These are phyloP conservation scores for Drosophila azteca DNA, from an alignment of 1,140 invertebrate species.

Conservation along the genomic window DNA sequence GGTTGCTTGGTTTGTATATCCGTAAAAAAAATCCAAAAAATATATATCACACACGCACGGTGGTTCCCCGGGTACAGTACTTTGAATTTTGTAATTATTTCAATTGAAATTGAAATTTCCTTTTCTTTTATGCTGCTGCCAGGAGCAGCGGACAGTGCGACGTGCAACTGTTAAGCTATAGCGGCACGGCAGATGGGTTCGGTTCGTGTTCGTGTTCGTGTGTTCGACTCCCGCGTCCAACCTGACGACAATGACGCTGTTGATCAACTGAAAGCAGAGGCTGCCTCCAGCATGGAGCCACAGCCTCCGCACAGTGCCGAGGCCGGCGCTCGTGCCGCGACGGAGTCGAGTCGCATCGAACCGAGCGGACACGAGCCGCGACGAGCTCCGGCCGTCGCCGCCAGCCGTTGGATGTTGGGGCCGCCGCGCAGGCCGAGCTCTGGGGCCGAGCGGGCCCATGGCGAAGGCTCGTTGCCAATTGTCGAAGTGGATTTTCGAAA, in stretches of 20 bases:
- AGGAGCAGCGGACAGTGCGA: no score
- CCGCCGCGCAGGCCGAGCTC: constrained; percentile 24
- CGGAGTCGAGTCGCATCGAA: constrained; percentile 3
- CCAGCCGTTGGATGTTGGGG: constrained; percentile 61
- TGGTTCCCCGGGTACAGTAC: no score
- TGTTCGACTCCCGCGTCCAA: constrained; percentile 35
- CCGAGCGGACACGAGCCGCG: background rate
- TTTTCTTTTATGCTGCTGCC: no score
- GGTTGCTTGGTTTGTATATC: no score
- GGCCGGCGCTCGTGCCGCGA: no score
- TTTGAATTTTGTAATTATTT: background rate
- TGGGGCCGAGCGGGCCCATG: constrained; percentile 17
- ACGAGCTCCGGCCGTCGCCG: constrained; percentile 23
- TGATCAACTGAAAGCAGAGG: constrained; percentile 70
- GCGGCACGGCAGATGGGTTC: constrained; percentile 6
- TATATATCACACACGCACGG: background rate
- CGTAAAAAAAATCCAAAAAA: constrained; percentile 32
- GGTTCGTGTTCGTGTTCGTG: background rate
- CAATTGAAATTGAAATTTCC: background rate
- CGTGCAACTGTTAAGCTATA: no score
- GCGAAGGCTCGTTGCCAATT: constrained; percentile 74
- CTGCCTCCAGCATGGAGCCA: constrained; percentile 4
- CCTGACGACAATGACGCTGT: constrained; percentile 65
- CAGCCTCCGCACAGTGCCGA: constrained; percentile 28
- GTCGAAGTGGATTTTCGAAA: constrained; percentile 80